Evolutionary conservation across 2,888 invertebrate species (phyloP), one percentile per base, ranked within the genome.

Genomic region (Cosmopolites sordidus): DNA sequence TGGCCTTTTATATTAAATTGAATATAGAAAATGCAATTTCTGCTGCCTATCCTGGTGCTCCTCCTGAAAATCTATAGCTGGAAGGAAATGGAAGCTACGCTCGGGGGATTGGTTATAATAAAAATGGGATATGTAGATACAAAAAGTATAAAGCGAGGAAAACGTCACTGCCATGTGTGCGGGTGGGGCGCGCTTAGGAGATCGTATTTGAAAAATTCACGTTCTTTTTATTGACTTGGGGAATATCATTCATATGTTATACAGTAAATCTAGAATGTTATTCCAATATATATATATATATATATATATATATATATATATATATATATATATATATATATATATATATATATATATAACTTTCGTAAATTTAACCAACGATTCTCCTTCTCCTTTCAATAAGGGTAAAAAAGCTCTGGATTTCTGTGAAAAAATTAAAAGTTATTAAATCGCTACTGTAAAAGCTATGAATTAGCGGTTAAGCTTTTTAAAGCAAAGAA

Each of bases 111-210:
- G 72, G 70, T 71, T 71, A 69, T 72, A 72, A 72, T 72, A 72
- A 72, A 71, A 72, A 71, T 71, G 71, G 72, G 71, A 72, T 72
- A 72, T 71, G 69, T 72, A 71, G 70, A 72, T 72, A 72, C 71
- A 71, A 67, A 69, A 67, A 69, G 69, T 68, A 70, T 71, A 70
- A 69, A 71, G 70, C 65, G 70, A 68, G 43, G 69, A 69, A 69
- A 71, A 71, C 67, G 72, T 72, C 71, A 71, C 69, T 67, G 68
- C 66, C 70, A 72, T 72, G 67, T 72, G 67, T 70, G 72, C 69
- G 70, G 17, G 33, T 12, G 33, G 33, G 33, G 33, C 33, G 5
- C 33, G 33, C 8, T 11, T 11, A 3, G n/a, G 33, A 33, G 33
- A 33, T 33, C 33, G 12, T 33, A 33, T 33, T 22, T 33, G 33